Evolutionary conservation across 1,140 invertebrate species (phyloP).

Genomic region (Dendroctonus valens): DNA sequence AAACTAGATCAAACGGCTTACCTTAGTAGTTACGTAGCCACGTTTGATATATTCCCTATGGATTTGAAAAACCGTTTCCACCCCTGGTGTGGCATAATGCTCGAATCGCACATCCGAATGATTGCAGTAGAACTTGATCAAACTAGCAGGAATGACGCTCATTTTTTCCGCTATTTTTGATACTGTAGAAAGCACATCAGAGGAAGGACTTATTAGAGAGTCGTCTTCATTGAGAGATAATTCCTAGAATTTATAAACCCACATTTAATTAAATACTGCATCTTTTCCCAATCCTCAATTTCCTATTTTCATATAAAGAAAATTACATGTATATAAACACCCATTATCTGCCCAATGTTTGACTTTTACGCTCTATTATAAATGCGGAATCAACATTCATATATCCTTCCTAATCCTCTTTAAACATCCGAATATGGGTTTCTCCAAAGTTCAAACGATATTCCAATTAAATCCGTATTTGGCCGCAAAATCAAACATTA

Average conservation of each 20-base stretch:
- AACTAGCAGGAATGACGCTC: conserved; percentile 36
- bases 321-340: no score
- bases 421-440: no score
- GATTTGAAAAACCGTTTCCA: conserved; percentile 41
- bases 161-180: conserved; percentile 33
- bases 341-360: no score
- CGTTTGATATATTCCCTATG: conserved; percentile 37
- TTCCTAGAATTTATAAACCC: conserved; percentile 23
- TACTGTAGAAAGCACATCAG: conserved; percentile 30
- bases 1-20: conserved; percentile 11
- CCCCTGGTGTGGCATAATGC: conserved; percentile 44
- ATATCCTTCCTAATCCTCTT: no score
- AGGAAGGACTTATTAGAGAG: conserved; percentile 29
- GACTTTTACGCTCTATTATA: no score
- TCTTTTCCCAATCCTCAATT: not conserved
- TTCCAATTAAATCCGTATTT: no score
- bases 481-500: no score
- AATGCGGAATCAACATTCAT: no score
- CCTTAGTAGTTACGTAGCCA: conserved; percentile 32
- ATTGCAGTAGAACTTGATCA: conserved; percentile 43
- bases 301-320: no score
- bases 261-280: not conserved
- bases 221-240: conserved; percentile 34
- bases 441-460: no score
- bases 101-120: conserved; percentile 33